Conservation (phyloP, 35 echinoderm and acorn worm species). For the Heliocidaris erythrogramma region DNA sequence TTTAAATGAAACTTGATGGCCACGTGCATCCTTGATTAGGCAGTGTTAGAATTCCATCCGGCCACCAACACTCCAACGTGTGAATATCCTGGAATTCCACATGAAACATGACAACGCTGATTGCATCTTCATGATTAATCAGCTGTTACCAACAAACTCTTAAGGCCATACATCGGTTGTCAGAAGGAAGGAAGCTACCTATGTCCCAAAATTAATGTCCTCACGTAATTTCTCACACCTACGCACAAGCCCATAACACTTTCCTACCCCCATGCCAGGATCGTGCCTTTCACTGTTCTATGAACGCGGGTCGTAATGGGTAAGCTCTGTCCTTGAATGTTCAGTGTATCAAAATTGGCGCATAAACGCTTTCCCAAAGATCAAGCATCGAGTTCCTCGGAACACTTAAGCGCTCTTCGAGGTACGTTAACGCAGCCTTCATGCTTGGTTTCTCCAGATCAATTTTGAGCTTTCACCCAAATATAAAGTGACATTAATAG, state of each 20-base stretch:
- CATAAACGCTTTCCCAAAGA: neutral
- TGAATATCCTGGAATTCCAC: neutral
- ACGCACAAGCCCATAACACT: too few relatives aligned
- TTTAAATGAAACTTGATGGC: neutral
- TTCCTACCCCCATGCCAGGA: too few relatives aligned
- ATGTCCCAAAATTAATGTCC: too few relatives aligned
- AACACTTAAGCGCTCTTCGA: neutral
- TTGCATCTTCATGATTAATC: neutral
- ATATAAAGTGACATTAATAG: neutral
- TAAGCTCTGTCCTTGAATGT: neutral
- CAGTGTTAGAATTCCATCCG: neutral
- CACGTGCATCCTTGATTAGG: neutral
- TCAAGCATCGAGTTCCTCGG: neutral
- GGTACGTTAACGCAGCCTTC: neutral
- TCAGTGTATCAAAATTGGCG: constrained; percentile 19
- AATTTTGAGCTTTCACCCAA: neutral
- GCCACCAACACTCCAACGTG: neutral
- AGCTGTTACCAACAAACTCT: neutral
- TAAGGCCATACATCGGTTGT: neutral
- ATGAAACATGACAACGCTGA: neutral
- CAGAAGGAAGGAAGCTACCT: neutral
- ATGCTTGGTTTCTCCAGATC: neutral
- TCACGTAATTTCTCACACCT: too few relatives aligned
- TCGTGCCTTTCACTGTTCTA: neutral
- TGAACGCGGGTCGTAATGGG: neutral